phyloP scores from a whole-genome alignment of 1,140 invertebrate species.

The Macrobrachium nipponense region DNA sequence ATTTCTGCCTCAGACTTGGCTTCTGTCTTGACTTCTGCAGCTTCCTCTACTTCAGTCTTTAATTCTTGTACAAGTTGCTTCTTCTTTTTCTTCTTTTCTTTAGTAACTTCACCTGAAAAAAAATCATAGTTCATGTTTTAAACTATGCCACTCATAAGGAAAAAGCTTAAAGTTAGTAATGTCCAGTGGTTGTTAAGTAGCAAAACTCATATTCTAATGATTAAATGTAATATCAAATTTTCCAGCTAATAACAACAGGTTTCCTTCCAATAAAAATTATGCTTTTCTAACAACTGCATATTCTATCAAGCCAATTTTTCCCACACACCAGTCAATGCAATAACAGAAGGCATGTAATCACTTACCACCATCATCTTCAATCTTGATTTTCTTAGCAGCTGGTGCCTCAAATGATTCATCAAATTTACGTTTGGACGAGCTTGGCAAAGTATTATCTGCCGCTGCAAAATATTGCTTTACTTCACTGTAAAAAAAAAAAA shows the following conservation, averaged over 20 bases:
- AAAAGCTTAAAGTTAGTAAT: background rate
- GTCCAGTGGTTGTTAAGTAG: background rate
- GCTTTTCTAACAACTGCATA: too few relatives aligned
- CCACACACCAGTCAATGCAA: background rate
- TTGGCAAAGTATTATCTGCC: slow-evolving; percentile 70
- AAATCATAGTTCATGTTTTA: background rate
- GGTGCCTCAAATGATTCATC: slow-evolving; percentile 65
- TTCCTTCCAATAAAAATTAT: too few relatives aligned
- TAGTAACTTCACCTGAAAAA: background rate
- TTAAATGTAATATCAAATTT: too few relatives aligned
- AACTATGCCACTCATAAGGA: background rate
- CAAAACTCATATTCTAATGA: too few relatives aligned
- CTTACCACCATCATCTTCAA: slow-evolving; percentile 33
- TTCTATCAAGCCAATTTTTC: background rate
- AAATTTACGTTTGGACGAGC: slow-evolving; percentile 68
- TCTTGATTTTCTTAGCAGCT: slow-evolving; percentile 66
- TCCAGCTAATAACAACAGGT: too few relatives aligned
- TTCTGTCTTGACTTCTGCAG: slow-evolving; percentile 48
- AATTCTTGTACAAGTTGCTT: slow-evolving; percentile 60
- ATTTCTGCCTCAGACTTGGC: background rate
- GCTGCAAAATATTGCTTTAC: slow-evolving; percentile 70
- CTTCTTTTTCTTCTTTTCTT: slow-evolving; percentile 69
- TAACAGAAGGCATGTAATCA: background rate
- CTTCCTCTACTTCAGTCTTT: slow-evolving; percentile 59
- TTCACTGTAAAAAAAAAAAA: slow-evolving; percentile 67